Evolutionary conservation across 2,113 vertebrate species (phyloP), one percentile per base, ranked within the genome.

Genomic region (Xenopus laevis): DNA sequence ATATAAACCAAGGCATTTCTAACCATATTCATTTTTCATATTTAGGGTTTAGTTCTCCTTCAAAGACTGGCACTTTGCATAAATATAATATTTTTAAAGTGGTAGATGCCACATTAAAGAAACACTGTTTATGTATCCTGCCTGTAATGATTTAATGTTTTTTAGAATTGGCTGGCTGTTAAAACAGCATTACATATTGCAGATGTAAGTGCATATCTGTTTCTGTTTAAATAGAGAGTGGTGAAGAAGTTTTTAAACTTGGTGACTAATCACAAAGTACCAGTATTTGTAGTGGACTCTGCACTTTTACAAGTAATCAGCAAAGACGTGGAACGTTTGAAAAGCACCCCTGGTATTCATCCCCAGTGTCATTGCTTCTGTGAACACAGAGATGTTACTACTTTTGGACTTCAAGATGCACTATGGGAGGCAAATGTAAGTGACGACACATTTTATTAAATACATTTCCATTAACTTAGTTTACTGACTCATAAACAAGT

Each of bases 341-440:
- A 79, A 83, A 88, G 86, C 70, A 82, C 81, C 78, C 81, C 87
- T 63, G 83, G 80, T 46, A 71, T 78, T 23, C 79, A 68, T 65
- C 82, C 87, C 33, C 89, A 82, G 78, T 99, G 97, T 88, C 91
- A 82, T 45, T 93, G 94, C 77, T 89, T 98, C 55, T 99, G 97
- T 85, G 83, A 87, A 10, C 84, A 85, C n/a, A 87, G 92, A 63
- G 92, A 94, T 66, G 86, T 96, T 12, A 94, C 91, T 4, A 91
- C 93, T 0, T 99, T 98, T 68, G 97, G 90, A 0, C 80, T 98
- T 2, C 79, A 91, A 4, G 93, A 93, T 81, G 95, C 93, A 79
- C 84, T 88, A 0, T 95, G 95, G 97, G 95, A 94, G 73, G 92
- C 90, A 47, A 90, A 97, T 64, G 96, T 96, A 83, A 93, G 92